Evolutionary conservation across 1,140 invertebrate genomes (phyloP).

Genomic region (Ips nitidus): DNA sequence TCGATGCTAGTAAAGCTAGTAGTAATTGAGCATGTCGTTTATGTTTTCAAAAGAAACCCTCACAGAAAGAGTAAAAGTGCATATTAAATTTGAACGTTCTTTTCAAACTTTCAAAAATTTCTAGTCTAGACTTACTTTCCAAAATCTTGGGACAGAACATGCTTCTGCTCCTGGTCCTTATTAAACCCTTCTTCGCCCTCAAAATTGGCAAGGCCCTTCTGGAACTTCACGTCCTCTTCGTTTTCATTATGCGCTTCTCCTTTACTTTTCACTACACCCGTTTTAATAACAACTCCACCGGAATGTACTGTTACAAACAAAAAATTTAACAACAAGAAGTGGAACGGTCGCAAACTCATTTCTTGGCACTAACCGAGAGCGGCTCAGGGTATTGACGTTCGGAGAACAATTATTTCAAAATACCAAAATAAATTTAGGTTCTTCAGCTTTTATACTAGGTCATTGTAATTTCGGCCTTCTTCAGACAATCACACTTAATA

Average conservation of each 20-base stretch:
- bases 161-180: constrained; percentile 42
- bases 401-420: constrained; percentile 15
- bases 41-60: too few relatives aligned
- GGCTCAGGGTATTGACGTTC: not conserved
- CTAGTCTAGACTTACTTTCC: constrained; percentile 30
- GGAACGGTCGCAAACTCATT: constrained; percentile 24
- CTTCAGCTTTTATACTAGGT: constrained; percentile 35
- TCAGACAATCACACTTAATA: constrained; percentile 31
- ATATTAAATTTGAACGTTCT: too few relatives aligned
- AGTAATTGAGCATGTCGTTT: too few relatives aligned
- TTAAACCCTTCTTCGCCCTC: constrained; percentile 44
- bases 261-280: constrained; percentile 37
- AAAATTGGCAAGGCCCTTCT: constrained; percentile 40
- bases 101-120: not conserved
- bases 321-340: constrained; percentile 22
- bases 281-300: constrained; percentile 37
- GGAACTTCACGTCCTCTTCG: constrained; percentile 31
- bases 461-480: constrained; percentile 37
- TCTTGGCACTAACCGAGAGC: not conserved
- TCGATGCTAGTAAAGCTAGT: too few relatives aligned
- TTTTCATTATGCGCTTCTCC: constrained; percentile 37
- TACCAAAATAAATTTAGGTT: constrained; percentile 25
- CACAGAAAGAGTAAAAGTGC: too few relatives aligned
- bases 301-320: constrained; percentile 12
- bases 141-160: constrained; percentile 38